Percentiles rank a stretch among this genome's conserved stretches.
Conservation (phyloP, 1,140 invertebrate species). For the Ceratoteleas bidentatus region DNA sequence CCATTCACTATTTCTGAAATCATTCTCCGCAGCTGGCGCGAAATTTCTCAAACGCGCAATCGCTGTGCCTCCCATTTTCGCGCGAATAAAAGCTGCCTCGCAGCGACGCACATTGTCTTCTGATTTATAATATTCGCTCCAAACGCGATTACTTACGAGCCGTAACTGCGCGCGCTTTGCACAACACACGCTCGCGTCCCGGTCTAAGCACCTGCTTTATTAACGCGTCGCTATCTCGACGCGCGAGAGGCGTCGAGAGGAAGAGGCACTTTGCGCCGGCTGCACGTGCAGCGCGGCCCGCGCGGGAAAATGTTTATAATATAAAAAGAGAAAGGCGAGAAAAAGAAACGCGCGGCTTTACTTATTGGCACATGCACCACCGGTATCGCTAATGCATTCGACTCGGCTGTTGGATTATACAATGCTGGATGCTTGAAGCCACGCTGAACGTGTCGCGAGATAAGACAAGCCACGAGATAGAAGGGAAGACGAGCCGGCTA, state of each 20-base stretch:
- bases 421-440: conserved; percentile 43
- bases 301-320: conserved; percentile 48
- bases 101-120: conserved; percentile 15
- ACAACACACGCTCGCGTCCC: conserved; percentile 24
- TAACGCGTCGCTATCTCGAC: conserved; percentile 45
- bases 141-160: conserved; percentile 26
- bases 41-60: conserved; percentile 7
- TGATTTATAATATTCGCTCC: conserved; percentile 41
- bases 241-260: background rate
- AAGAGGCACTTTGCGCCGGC: too few relatives aligned
- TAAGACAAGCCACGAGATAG: conserved; percentile 46
- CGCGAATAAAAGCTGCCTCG: background rate
- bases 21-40: too few relatives aligned
- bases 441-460: conserved; percentile 53
- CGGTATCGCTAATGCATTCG: conserved; percentile 61
- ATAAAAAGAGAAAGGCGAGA: conserved; percentile 60
- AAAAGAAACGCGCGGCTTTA: conserved; percentile 53
- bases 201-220: conserved; percentile 55
- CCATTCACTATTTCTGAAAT: too few relatives aligned
- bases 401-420: conserved; percentile 54
- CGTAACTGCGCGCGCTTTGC: conserved; percentile 8
- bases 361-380: conserved; percentile 61
- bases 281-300: conserved; percentile 29
- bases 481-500: conserved; percentile 43
- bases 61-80: background rate